Base-by-base conservation (phyloP, 2,888 invertebrate genomes). In the Parochlus steinenii region DNA sequence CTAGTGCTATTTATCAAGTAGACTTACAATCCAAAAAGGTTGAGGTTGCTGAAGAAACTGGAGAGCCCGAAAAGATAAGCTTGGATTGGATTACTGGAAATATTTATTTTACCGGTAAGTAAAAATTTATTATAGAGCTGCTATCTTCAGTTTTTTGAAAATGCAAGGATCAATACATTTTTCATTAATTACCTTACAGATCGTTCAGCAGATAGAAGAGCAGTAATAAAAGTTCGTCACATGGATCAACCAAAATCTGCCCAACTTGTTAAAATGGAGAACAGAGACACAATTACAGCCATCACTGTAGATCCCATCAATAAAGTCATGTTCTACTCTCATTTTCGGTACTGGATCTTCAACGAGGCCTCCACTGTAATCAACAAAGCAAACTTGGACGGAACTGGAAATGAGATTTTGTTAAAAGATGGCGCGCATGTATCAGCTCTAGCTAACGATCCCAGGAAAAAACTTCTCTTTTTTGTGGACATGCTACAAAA, bases 11-110 rank as follows among this genome's bases (percentile, higher is more conserved):
- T 5, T 62, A 61, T 32, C 54, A 58, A 35, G 42, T 56, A 11
- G 48, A 61, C 32, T 37, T 63, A 14, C 47, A 53, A 20, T 56
- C 56, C 6, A 53, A 51, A 2, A 52, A 53, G 4, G 46, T 56
- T 2, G 49, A 47, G 1, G 51, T 48, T 31, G 48, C 68, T 6
- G 47, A 52, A 3, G 53, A 58, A 11, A 51, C 68, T 10, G 66
- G 65, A 0, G 53, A 52, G 39, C 68, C 70, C 0, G 53, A 54
- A 27, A 58, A 71, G 54, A 48, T 83, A 24, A 65, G 75, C 1
- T 63, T 78, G 3, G 83, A 85, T 46, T 83, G 82, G 82, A 54
- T 73, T 16, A 73, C 77, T 0, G 65, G 68, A 8, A 79, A 78
- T 47, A 60, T 79, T 0, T 83, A 81, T 52, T 73, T 71, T 43